Evolutionary conservation across 2,797 vertebrate genomes (phyloP), one percentile per base, ranked within the genome.

Genomic region (Capromys pilorides): DNA sequence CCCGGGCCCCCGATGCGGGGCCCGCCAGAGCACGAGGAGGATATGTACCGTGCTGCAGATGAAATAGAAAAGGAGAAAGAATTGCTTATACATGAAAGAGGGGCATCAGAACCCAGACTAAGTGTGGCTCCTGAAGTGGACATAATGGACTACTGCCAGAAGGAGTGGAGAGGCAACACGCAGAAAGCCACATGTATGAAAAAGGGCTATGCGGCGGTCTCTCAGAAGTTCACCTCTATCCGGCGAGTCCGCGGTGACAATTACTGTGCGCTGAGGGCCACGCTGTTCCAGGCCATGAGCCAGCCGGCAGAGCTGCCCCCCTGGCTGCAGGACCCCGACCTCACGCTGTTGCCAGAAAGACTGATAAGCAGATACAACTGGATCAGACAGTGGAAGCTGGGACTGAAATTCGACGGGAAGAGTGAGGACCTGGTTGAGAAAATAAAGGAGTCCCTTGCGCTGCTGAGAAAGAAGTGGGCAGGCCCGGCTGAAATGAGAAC

Each of bases 261-360:
- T 96, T 99, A 99, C 97, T 99, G 99, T 92, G 99, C 99, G 41
- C 98, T 99, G 95, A 98, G 99, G 96, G 99, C 99, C 96, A 99
- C 99, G 0, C 98, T 99, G 89, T 99, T 99, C 98, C 99, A 99
- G 98, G 98, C 98, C 24, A 98, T 99, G 95, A 98, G 98, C 83
- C 98, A 99, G 97, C 98, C 98, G 88, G 98, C 97, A 0, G 97
- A 97, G 73, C 97, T 99, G 94, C 99, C 99, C 3, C 69, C 4
- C 6, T 99, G 99, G 99, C 98, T 99, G 91, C 98, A 98, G 98
- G 98, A 98, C 87, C 98, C 99, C 1, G 97, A 98, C 95, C 95
- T 99, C 71, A 90, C 94, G 18, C 96, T 96, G 99, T 98, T 99
- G 96, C 98, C 98, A 39, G 98, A 99, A 94, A 98, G 98, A 84